Percentiles rank a stretch among this genome's conserved stretches.
phyloP scores from a whole-genome alignment of 2,113 vertebrate genomes.

The Taurulus bubalis region DNA sequence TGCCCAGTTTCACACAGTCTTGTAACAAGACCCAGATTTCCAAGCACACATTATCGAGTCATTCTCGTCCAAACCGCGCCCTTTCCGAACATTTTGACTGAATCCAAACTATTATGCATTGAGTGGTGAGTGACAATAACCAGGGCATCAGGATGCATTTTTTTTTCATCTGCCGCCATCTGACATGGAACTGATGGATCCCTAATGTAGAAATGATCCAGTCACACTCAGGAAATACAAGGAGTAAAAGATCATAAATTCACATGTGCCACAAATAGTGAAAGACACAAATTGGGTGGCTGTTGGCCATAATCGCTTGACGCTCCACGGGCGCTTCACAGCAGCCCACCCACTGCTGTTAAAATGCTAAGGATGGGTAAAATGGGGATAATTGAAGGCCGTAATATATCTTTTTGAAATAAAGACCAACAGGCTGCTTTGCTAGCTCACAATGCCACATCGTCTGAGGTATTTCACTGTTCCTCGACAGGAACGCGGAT shows the following conservation, averaged over 20 bases:
- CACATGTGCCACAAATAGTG: neutral
- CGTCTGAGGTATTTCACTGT: neutral
- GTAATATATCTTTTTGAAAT: neutral
- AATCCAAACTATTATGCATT: neutral
- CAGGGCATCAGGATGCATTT: neutral
- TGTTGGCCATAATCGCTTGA: neutral
- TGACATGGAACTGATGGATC: neutral
- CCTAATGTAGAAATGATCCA: conserved; percentile 11
- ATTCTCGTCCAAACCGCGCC: neutral
- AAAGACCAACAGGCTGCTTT: neutral
- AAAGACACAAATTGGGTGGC: neutral
- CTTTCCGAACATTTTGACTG: neutral
- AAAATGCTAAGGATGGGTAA: too few relatives aligned
- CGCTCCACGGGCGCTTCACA: too few relatives aligned
- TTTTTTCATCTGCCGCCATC: neutral
- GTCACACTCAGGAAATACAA: neutral
- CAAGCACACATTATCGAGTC: conserved; percentile 4
- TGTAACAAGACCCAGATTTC: conserved; percentile 29
- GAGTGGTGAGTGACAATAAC: neutral
- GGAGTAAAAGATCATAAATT: conserved; percentile 8
- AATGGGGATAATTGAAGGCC: neutral
- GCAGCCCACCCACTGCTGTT: too few relatives aligned
- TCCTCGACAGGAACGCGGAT: neutral
- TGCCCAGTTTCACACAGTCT: neutral
- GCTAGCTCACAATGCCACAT: neutral